A percentile compares a stretch with the other conserved stretches of the same genome.
Conservation (phyloP, 2,888 invertebrate species). For the Drosophila subsilvestris region DNA sequence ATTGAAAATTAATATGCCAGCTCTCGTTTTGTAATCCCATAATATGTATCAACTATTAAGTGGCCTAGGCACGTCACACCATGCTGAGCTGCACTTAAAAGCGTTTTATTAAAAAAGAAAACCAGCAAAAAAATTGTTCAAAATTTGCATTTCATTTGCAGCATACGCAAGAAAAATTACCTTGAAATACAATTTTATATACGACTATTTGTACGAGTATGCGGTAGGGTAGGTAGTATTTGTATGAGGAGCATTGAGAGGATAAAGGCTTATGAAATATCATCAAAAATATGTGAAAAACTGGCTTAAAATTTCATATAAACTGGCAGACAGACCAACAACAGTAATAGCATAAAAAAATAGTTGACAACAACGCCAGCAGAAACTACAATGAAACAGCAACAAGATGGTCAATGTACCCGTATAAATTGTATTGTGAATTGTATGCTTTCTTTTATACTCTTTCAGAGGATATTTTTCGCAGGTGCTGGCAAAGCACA, state of each 20-base stretch:
- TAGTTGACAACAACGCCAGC: constrained; percentile 26
- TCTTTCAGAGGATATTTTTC: background rate
- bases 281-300: constrained; percentile 62
- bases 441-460: background rate
- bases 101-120: constrained; percentile 43
- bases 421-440: constrained; percentile 25
- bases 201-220: background rate
- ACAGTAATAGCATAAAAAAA: constrained; percentile 5
- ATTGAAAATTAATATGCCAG: constrained; percentile 34
- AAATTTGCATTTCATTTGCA: constrained; percentile 65
- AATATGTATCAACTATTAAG: constrained; percentile 51
- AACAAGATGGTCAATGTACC: constrained; percentile 78
- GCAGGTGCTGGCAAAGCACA: background rate
- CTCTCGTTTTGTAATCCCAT: constrained; percentile 35
- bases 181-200: constrained; percentile 38
- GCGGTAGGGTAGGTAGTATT: constrained; percentile 6
- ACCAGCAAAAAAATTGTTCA: constrained; percentile 21
- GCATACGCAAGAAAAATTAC: constrained; percentile 34
- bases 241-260: constrained; percentile 4
- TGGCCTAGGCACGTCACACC: constrained; percentile 50
- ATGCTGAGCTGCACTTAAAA: constrained; percentile 65
- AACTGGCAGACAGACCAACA: constrained; percentile 31
- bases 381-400: constrained; percentile 49
- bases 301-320: constrained; percentile 66
- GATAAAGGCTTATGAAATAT: constrained; percentile 65